Base-by-base conservation (phyloP, 2,113 vertebrate genomes). In the Suncus etruscus region DNA sequence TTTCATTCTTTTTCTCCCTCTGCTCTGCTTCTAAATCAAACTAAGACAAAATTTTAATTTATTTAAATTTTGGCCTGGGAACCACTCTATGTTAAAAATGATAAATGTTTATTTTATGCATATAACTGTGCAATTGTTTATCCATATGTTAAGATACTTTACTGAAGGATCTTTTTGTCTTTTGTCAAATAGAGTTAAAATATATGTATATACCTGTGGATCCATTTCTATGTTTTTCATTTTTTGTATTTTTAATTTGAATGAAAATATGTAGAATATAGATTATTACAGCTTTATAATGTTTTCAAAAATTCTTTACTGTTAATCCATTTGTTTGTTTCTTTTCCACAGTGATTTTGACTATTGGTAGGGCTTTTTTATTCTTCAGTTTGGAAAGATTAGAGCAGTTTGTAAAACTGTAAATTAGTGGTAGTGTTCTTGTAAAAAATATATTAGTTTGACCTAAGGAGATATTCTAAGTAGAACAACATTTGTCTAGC, bases 81-180 rank as follows among this genome's bases (percentile, higher is more conserved):
- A 61, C 58, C 58, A 61, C 15, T 61, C 22, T 22, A 61, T 61
- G 18, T 61, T 61, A 20, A 61, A 61, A 61, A 61, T 20, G 18
- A 22, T 16, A 61, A 61, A 22, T 6, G 18, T 61, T 22, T 6
- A 20, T 61, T 61, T 54, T 54, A 54, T 54, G 54, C 54, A 54
- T 4, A 54, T 12, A 10, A 54, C 11, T 61, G 8, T 22, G 58
- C 58, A 61, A 61, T 22, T 15, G 54, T 54, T 4, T 15, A 54
- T 61, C 58, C 2, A 61, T 61, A 61, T 61, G 58, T 61, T 61
- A 61, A 61, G 6, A 22, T 20, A 61, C 18, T 61, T 20, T 20
- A 61, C 58, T 61, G 63, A 74, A 68, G 48, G 83, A 20, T 85
- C 18, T 78, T 82, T 82, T 15, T 58, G 87, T 91, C 65, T 14